phyloP scores from a whole-genome alignment of 2,797 vertebrate genomes.

The Sebastolobus alascanus region DNA sequence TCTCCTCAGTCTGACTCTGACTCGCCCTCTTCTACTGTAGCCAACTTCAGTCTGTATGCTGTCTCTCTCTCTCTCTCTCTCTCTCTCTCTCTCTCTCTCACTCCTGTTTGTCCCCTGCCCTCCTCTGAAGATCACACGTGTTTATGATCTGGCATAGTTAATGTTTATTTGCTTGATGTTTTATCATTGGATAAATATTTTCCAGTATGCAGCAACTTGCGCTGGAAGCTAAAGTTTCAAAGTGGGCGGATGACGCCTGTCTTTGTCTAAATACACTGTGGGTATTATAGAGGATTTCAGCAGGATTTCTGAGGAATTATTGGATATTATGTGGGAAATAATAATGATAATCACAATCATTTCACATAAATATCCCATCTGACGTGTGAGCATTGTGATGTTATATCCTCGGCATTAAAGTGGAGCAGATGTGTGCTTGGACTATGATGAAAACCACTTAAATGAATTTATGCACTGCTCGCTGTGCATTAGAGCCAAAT shows the following conservation, averaged over 20 bases:
- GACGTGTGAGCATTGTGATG: neutral
- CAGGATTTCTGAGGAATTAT: neutral
- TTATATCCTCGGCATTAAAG: neutral
- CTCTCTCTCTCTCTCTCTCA: neutral
- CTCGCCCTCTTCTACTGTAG: conserved; percentile 64
- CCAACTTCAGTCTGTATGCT: conserved; percentile 20
- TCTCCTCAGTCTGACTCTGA: conserved; percentile 47
- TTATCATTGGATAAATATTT: neutral
- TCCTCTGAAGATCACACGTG: neutral
- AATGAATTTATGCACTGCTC: neutral
- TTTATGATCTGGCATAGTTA: neutral
- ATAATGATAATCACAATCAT: neutral
- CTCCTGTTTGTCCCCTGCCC: neutral
- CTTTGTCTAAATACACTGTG: neutral
- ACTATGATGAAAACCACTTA: neutral
- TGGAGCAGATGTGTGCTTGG: neutral
- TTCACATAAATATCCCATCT: neutral
- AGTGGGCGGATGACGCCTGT: neutral
- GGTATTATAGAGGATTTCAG: neutral
- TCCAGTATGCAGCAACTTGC: neutral
- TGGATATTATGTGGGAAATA: neutral
- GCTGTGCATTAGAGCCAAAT: neutral
- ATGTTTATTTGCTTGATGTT: neutral
- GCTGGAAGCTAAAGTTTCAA: neutral
- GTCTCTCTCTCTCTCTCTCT: neutral